phyloP scores from a whole-genome alignment of 2,797 vertebrate species.

The Carapus acus region DNA sequence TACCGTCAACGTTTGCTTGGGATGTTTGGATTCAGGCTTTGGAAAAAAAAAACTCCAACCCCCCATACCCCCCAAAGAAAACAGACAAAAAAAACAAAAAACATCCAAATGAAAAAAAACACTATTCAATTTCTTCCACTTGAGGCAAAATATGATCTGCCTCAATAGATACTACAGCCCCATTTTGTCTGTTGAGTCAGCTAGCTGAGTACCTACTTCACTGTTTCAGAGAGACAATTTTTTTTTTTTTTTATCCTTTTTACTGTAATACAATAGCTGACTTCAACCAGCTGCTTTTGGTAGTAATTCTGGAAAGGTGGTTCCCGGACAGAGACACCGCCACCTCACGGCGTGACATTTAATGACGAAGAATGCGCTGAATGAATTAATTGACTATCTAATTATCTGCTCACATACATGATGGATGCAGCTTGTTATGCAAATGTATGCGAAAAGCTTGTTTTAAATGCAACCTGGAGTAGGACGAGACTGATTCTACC shows the following conservation, averaged over 20 bases:
- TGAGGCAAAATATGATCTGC: constrained; percentile 51
- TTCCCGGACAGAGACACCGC: constrained; percentile 4
- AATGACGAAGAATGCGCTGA: constrained; percentile 60
- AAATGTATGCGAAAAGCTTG: constrained; percentile 49
- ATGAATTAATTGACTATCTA: constrained; percentile 68
- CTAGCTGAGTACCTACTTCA: constrained; percentile 46
- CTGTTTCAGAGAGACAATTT: constrained; percentile 48
- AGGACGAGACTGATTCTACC: constrained; percentile 41
- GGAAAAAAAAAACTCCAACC: too few species aligned
- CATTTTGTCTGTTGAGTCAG: constrained; percentile 48
- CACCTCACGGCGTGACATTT: constrained; percentile 53
- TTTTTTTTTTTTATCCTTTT: too few species aligned
- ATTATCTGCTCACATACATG: constrained; percentile 61
- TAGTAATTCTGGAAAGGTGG: constrained; percentile 38
- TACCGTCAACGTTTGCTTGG: constrained; percentile 49
- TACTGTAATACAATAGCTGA: too few species aligned
- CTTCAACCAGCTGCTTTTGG: constrained; percentile 24
- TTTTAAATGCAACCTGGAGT: constrained; percentile 70
- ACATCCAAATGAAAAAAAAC: too few species aligned
- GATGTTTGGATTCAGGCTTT: constrained; percentile 48
- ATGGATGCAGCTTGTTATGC: constrained; percentile 64
- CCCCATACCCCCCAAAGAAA: too few species aligned
- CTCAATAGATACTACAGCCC: constrained; percentile 45
- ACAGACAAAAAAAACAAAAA: too few species aligned
- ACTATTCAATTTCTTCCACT: constrained; percentile 38